A percentile compares a stretch with the other conserved stretches of the same genome.
Evolutionary conservation across 2,797 vertebrate genomes (phyloP).

Genomic region (Myotis daubentonii): DNA sequence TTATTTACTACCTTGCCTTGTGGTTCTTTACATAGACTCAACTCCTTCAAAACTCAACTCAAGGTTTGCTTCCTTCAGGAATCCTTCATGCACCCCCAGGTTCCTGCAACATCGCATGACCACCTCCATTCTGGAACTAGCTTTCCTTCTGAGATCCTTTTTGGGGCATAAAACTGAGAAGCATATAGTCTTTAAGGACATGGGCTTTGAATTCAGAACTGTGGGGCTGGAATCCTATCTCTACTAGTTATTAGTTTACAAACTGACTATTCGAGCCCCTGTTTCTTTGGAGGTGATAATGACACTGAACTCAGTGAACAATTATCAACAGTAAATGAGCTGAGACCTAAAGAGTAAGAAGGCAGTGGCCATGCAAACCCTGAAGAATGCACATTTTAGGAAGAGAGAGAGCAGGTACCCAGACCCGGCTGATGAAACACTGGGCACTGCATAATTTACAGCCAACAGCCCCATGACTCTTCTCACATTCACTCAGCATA

Average conservation of each 20-base stretch:
- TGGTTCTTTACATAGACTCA: background rate
- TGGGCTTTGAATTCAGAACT: background rate
- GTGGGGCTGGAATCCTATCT: background rate
- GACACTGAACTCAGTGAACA: background rate
- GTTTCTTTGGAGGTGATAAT: background rate
- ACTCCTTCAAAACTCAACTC: background rate
- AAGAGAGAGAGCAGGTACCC: background rate
- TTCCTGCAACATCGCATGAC: background rate
- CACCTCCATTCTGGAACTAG: background rate
- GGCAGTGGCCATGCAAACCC: background rate
- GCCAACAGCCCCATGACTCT: background rate
- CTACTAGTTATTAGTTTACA: background rate
- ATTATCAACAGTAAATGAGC: slow-evolving; percentile 38
- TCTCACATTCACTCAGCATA: background rate
- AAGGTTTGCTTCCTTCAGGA: background rate
- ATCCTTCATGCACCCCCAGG: background rate
- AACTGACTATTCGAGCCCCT: background rate
- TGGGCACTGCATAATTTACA: slow-evolving; percentile 10
- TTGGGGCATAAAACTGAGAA: background rate
- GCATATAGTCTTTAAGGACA: slow-evolving; percentile 3
- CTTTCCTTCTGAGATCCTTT: background rate
- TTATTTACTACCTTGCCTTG: background rate
- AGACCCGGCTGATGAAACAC: background rate
- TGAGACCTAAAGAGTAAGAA: background rate
- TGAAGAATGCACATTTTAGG: background rate